Evolutionary conservation across 2,113 vertebrate species (phyloP).

Genomic region (Sceloporus undulatus): DNA sequence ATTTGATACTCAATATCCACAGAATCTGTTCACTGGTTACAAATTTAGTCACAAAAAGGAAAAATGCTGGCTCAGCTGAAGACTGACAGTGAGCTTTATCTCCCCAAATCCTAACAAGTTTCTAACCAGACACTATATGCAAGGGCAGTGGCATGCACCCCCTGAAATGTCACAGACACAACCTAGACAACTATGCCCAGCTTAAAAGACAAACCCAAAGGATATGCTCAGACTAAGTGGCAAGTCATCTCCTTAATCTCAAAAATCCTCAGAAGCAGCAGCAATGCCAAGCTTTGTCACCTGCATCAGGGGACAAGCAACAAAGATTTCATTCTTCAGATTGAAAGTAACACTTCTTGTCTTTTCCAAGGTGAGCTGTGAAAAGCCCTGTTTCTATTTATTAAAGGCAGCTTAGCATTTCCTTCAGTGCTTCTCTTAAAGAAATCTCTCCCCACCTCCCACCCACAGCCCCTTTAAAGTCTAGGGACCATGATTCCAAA

Average conservation of each 20-base stretch:
- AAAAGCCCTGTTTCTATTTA: slow-evolving; percentile 1
- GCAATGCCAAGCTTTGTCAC: background rate
- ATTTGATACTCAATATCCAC: background rate
- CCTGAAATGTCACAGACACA: background rate
- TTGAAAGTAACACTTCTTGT: background rate
- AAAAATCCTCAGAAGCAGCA: background rate
- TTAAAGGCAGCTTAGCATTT: slow-evolving; percentile 10
- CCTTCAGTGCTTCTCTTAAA: slow-evolving; percentile 6
- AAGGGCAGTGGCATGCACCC: background rate
- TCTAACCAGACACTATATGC: background rate
- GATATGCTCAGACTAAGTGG: background rate
- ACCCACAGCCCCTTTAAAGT: background rate
- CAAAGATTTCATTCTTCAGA: background rate
- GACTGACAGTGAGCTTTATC: background rate
- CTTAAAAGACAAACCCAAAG: background rate
- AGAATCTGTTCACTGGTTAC: background rate
- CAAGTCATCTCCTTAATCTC: background rate
- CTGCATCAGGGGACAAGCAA: background rate
- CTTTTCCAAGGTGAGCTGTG: slow-evolving; percentile 7
- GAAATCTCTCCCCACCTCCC: background rate
- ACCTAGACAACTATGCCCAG: background rate
- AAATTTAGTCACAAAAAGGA: background rate
- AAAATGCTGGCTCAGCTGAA: background rate
- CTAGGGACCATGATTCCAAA: slow-evolving; percentile 3
- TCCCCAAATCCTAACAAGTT: background rate